Base-by-base conservation (phyloP, 1,140 invertebrate genomes). In the Drosophila erecta region DNA sequence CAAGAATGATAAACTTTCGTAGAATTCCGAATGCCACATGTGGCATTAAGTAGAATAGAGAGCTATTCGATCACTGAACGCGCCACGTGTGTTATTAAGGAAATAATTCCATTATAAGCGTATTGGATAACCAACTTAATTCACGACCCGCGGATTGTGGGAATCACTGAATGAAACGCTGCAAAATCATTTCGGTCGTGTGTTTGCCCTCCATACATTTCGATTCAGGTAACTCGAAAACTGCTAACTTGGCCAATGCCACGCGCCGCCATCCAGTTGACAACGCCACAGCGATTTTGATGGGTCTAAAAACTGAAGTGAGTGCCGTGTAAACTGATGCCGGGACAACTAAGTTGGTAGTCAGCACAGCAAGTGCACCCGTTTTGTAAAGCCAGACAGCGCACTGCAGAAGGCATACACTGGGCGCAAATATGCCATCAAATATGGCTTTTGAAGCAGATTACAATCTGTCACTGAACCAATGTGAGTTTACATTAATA, bases 241-340 rank as follows among this genome's bases (percentile, higher is more conserved):
- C 22, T 62, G 57, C 66, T 50, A 77, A 76, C 57, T 79, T 57
- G 60, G 69, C 75, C 38, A 47, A 14, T 70, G 80, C 80, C 80
- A 84, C 80, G 80, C 80, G 80, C 40, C 80, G 58, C 37, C 33
- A 17, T 44, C 14, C 37, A 53, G 53, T 44, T 70, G 66, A 65
- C 61, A 66, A 66, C 35, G 33, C 17, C 62, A n/a, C 62, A 17
- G 17, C 44, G 27, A 51, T 41, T 37, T 37, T 55, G 60, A 80
- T 66, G 76, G 44, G 50, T 43, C 30, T 11, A 35, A 20, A 38
- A 30, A 24, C 61, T 27, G 61, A 64, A 56, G 41, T 41, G 59
- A 20, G 59, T 33, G 37, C 37, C 64, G 4, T 65, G 64, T 70
- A 70, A 59, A 59, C 53, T 57, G 65, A 72, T 44, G 15, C 53